A percentile compares a stretch with the other conserved stretches of the same genome.
These are phyloP conservation scores for Tiaroga cobitis DNA, from an alignment of 2,797 vertebrate species.

Conservation along the genomic window DNA sequence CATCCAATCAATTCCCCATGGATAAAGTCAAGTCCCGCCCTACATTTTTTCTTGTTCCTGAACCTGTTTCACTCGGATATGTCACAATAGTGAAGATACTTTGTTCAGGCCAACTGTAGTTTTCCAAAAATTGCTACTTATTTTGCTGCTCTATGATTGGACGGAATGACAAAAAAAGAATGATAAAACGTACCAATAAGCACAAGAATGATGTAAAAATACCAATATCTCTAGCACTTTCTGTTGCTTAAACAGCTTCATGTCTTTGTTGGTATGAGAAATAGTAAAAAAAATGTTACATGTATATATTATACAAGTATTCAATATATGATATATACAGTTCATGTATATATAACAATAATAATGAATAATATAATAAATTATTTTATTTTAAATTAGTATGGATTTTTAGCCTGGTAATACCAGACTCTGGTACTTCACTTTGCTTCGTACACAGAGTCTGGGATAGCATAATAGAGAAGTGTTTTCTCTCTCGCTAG, in stretches of 20 bases:
- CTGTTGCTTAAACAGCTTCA: not conserved
- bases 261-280: not conserved
- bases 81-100: not conserved
- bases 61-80: not conserved
- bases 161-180: too few relatives aligned
- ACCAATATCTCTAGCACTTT: not conserved
- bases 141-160: too few relatives aligned
- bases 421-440: too few relatives aligned
- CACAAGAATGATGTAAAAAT: not conserved
- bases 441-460: too few relatives aligned
- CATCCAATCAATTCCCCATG: too few relatives aligned
- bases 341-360: too few relatives aligned
- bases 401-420: too few relatives aligned
- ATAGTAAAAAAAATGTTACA: not conserved
- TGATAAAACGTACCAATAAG: too few relatives aligned
- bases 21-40: too few relatives aligned
- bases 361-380: not conserved
- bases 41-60: not conserved
- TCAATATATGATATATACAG: not conserved
- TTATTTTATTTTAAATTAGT: not conserved
- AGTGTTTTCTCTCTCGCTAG: too few relatives aligned
- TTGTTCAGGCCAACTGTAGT: not conserved
- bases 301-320: not conserved
- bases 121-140: not conserved
- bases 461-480: too few relatives aligned